phyloP scores from a whole-genome alignment of 2,113 vertebrate species.

The Danio rerio region DNA sequence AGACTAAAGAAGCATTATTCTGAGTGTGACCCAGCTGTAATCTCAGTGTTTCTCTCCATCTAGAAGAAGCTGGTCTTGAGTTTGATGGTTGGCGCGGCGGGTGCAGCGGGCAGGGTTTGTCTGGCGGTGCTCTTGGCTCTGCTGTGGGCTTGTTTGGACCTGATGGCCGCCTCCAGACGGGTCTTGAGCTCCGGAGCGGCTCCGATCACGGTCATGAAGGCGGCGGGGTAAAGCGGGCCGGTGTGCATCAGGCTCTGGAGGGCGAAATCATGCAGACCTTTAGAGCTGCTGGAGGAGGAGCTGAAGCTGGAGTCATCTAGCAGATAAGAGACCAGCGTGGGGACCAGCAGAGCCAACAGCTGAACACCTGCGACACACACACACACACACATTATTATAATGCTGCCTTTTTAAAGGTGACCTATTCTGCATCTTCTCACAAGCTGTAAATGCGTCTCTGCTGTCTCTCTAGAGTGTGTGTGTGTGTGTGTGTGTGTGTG shows the following conservation, averaged over 20 bases:
- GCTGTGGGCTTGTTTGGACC: slow-evolving; percentile 91
- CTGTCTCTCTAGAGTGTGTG: no score
- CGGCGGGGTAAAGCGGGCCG: slow-evolving; percentile 93
- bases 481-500: no score
- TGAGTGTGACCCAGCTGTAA: no score
- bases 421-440: no score
- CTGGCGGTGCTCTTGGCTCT: slow-evolving; percentile 89
- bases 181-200: slow-evolving; percentile 94
- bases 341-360: slow-evolving; percentile 92
- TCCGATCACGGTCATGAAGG: slow-evolving; percentile 97
- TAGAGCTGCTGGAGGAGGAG: slow-evolving; percentile 84
- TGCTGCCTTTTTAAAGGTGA: no score
- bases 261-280: slow-evolving; percentile 93
- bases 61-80: slow-evolving; percentile 98
- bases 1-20: no score
- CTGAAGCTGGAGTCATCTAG: slow-evolving; percentile 91
- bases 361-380: slow-evolving; percentile 82
- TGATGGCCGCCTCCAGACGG: slow-evolving; percentile 91
- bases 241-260: slow-evolving; percentile 97
- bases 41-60: background rate
- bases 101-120: slow-evolving; percentile 85
- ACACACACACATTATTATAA: no score
- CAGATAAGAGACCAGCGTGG: slow-evolving; percentile 94
- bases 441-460: no score
- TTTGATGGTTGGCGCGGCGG: slow-evolving; percentile 95